Evolutionary conservation across 2,888 invertebrate genomes (phyloP).

Genomic region (Plagiodera versicolora): DNA sequence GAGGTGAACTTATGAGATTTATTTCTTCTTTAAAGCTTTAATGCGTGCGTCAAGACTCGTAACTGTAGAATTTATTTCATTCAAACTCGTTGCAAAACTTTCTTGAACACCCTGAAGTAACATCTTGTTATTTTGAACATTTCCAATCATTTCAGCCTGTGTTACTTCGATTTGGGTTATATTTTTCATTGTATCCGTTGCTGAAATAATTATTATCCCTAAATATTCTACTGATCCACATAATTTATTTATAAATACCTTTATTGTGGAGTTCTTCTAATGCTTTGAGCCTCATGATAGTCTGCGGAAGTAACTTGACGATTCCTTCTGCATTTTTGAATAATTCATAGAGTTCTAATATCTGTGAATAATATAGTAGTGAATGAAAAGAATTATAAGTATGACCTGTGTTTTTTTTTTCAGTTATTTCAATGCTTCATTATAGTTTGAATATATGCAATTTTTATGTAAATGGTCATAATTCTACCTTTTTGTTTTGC

Average conservation of each 20-base stretch:
- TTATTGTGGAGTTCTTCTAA: conserved; percentile 87
- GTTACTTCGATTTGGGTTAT: conserved; percentile 78
- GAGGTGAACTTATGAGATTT: conserved; percentile 30
- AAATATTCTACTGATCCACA: background rate
- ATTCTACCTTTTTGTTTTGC: conserved; percentile 57
- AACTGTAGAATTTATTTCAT: conserved; percentile 76
- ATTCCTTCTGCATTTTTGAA: conserved; percentile 84
- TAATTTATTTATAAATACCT: conserved; percentile 61
- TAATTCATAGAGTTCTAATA: conserved; percentile 82
- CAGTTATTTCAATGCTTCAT: too few species aligned
- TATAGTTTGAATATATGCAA: too few species aligned
- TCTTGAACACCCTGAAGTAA: conserved; percentile 78
- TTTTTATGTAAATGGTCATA: background rate
- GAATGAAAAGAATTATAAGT: too few species aligned
- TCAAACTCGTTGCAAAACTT: conserved; percentile 77
- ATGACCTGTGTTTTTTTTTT: background rate
- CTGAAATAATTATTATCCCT: conserved; percentile 55
- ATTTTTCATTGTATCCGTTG: conserved; percentile 84
- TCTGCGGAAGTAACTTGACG: conserved; percentile 75
- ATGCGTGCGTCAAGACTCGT: conserved; percentile 74
- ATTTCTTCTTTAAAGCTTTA: conserved; percentile 61
- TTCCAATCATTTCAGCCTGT: conserved; percentile 70
- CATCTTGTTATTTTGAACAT: conserved; percentile 77
- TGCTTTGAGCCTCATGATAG: conserved; percentile 83
- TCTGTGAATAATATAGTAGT: conserved; percentile 54